Conservation (phyloP, 1,140 invertebrate species). For the Hyles euphorbiae region DNA sequence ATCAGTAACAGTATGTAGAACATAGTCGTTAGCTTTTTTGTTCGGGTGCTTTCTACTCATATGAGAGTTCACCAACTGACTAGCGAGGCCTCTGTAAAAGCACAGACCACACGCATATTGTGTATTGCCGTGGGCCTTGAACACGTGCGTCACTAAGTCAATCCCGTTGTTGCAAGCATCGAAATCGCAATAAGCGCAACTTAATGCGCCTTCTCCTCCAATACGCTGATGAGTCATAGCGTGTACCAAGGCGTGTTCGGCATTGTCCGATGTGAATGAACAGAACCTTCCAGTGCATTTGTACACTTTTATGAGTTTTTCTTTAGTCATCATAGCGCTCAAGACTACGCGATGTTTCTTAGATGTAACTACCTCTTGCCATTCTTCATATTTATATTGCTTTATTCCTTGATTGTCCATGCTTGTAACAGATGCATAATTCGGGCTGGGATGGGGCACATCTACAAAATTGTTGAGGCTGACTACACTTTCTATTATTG, state of each 20-base stretch:
- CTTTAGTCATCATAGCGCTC: slow-evolving; percentile 46
- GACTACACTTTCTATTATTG: slow-evolving; percentile 54
- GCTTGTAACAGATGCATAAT: slow-evolving; percentile 12
- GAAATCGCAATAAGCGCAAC: slow-evolving; percentile 58
- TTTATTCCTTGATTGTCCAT: slow-evolving; percentile 17
- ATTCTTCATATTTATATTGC: slow-evolving; percentile 48
- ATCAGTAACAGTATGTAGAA: slow-evolving; percentile 27
- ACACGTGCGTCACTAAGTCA: slow-evolving; percentile 62
- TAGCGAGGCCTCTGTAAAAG: slow-evolving; percentile 54
- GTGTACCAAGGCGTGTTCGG: slow-evolving; percentile 51
- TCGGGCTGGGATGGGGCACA: slow-evolving; percentile 12
- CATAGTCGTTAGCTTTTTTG: slow-evolving; percentile 5
- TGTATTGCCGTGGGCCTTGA: slow-evolving; percentile 49
- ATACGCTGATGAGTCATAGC: slow-evolving; percentile 50
- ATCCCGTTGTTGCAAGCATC: slow-evolving; percentile 50
- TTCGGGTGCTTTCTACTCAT: slow-evolving; percentile 31
- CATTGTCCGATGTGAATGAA: slow-evolving; percentile 55
- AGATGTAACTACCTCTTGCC: slow-evolving; percentile 43
- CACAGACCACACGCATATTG: slow-evolving; percentile 48
- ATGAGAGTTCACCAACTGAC: slow-evolving; percentile 50
- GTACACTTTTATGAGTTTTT: slow-evolving; percentile 51
- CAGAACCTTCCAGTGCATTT: slow-evolving; percentile 64
- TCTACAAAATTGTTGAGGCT: slow-evolving; percentile 37
- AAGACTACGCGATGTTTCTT: slow-evolving; percentile 52
- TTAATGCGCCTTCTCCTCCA: slow-evolving; percentile 48